phyloP scores from a whole-genome alignment of 2,797 vertebrate genomes.

The Pygocentrus nattereri region DNA sequence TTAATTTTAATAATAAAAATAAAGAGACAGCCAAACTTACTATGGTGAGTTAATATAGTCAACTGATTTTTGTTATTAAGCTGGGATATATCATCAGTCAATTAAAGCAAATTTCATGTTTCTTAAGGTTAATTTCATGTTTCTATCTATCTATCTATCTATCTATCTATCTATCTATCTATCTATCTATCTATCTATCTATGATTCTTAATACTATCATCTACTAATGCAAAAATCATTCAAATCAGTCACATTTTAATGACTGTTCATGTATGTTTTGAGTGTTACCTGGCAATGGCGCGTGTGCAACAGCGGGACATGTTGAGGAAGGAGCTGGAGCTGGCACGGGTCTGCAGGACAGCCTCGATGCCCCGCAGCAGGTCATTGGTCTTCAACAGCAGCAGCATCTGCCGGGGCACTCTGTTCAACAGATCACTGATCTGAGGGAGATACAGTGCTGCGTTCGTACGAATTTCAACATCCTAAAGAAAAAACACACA shows the following conservation, averaged over 20 bases:
- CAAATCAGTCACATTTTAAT: neutral
- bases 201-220: no score
- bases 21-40: no score
- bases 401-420: conserved; percentile 93
- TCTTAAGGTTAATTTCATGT: no score
- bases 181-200: no score
- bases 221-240: neutral
- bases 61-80: no score
- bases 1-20: no score
- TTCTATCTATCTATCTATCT: no score
- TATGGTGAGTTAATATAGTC: no score
- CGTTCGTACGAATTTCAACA: conserved; percentile 88
- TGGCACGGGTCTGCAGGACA: conserved; percentile 86
- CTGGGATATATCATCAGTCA: no score
- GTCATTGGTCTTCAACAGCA: conserved; percentile 97
- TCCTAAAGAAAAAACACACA: conserved; percentile 75
- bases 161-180: no score
- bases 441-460: conserved; percentile 89
- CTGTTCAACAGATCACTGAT: conserved; percentile 92
- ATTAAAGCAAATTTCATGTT: no score
- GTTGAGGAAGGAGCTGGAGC: conserved; percentile 93
- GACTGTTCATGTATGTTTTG: neutral
- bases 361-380: conserved; percentile 92
- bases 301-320: conserved; percentile 95
- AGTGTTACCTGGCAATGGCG: conserved; percentile 84